Base-by-base conservation (phyloP, 2,797 vertebrate species). In the Acanthis flammea region DNA sequence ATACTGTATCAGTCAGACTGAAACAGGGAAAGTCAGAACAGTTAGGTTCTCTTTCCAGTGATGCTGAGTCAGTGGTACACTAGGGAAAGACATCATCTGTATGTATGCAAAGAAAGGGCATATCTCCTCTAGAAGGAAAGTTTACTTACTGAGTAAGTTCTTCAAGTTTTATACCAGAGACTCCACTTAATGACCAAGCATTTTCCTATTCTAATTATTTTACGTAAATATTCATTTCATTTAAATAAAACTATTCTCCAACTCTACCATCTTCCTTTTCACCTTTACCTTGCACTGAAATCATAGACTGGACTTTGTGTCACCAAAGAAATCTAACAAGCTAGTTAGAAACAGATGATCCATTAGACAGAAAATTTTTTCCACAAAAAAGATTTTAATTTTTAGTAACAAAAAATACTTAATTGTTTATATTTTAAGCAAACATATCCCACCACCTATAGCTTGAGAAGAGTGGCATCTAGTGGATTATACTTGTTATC, bases 391-490 rank as follows among this genome's bases (percentile, higher is more conserved):
- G 14, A 58, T 16, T 45, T 79, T 19, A 5, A 21, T 30, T 70
- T 83, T 53, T 33, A 72, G 25, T 53, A 68, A 63, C 16, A 71
- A 48, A 82, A 95, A 90, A 48, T 12, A 72, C 12, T 45, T 65
- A 31, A 31, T 30, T 71, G 17, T 25, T 42, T 44, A 3, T 70
- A 57, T 67, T 92, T 89, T 30, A 74, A 77, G 53, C 35, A 57
- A 41, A 28, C 42, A 24, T 18, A 81, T 31, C 22, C n/a, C 19
- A 61, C 16, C 0, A 3, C 10, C 33, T 60, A 50, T 3, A 63
- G 48, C 66, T 94, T 96, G 96, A 96, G 80, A 95, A 88, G 72
- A 96, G 70, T 88, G 96, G 79, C 97, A 97, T 91, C 97, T 97
- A 95, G 87, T 94, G 96, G 90, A 71, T 47, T 58, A 60, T 9